phyloP scores from a whole-genome alignment of 2,113 vertebrate species.

The Pedetes capensis region DNA sequence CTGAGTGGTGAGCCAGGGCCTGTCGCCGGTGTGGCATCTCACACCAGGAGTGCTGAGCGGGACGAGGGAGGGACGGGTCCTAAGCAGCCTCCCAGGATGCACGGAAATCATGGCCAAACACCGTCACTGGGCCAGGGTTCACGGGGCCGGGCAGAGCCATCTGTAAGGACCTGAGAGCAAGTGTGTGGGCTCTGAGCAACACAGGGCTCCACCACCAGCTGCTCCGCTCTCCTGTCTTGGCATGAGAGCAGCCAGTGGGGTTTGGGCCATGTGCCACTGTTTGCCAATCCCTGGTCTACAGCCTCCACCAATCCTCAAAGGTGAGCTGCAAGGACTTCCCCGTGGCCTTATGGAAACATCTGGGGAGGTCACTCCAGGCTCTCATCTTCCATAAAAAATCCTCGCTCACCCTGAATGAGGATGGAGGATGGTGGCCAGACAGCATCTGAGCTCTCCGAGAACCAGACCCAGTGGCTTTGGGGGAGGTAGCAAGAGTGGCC shows the following conservation, averaged over 20 bases:
- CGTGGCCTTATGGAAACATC: neutral
- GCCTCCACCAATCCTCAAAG: neutral
- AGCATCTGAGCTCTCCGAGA: neutral
- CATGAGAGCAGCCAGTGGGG: neutral
- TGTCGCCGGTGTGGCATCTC: fast-evolving
- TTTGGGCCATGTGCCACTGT: neutral
- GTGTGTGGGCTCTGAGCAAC: too few species aligned
- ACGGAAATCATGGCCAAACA: neutral
- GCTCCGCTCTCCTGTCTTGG: neutral
- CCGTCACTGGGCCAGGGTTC: fast-evolving
- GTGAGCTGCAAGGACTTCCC: neutral
- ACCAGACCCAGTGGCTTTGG: too few species aligned
- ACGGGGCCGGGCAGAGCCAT: neutral
- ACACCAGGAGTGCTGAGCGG: neutral
- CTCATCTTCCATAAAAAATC: neutral
- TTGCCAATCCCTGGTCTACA: neutral
- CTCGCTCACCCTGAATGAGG: neutral
- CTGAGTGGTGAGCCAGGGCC: too few species aligned
- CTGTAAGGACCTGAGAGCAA: too few species aligned
- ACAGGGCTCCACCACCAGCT: neutral
- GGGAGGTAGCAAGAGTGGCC: too few species aligned
- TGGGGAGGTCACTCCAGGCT: neutral
- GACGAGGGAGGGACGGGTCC: fast-evolving
- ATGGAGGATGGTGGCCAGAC: neutral
- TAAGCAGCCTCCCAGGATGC: neutral